Evolutionary conservation across 2,888 invertebrate genomes (phyloP).

Genomic region (Stictocephala bisonia): DNA sequence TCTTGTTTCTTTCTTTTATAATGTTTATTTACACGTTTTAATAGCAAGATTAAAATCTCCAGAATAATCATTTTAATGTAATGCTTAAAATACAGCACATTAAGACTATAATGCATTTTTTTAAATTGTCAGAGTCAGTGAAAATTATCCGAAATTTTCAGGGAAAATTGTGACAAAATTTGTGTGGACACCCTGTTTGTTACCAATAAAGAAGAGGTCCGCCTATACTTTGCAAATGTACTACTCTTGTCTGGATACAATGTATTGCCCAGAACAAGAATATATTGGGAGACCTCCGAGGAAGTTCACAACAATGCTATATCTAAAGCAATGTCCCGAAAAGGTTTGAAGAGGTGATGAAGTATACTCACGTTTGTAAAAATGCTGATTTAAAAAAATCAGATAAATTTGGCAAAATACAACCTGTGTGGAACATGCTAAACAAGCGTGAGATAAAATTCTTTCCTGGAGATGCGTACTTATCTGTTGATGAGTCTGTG

Average conservation of each 20-base stretch:
- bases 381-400: constrained; percentile 30
- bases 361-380: constrained; percentile 39
- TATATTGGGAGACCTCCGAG: constrained; percentile 19
- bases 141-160: no score
- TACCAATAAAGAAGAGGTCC: neutral
- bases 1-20: no score
- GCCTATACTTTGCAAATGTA: constrained; percentile 18
- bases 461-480: constrained; percentile 45
- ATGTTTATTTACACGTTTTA: no score
- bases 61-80: no score
- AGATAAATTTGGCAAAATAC: constrained; percentile 52
- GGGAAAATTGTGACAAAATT: no score
- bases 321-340: constrained; percentile 37
- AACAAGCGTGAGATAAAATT: constrained; percentile 44
- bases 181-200: no score
- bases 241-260: constrained; percentile 23
- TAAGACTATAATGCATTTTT: no score
- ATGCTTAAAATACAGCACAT: no score
- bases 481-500: constrained; percentile 51
- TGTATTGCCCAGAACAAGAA: constrained; percentile 30
- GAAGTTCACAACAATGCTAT: constrained; percentile 27
- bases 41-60: no score
- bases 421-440: constrained; percentile 46
- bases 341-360: constrained; percentile 45
- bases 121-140: no score